phyloP scores from a whole-genome alignment of 2,888 invertebrate species.

The Junonia oenone region DNA sequence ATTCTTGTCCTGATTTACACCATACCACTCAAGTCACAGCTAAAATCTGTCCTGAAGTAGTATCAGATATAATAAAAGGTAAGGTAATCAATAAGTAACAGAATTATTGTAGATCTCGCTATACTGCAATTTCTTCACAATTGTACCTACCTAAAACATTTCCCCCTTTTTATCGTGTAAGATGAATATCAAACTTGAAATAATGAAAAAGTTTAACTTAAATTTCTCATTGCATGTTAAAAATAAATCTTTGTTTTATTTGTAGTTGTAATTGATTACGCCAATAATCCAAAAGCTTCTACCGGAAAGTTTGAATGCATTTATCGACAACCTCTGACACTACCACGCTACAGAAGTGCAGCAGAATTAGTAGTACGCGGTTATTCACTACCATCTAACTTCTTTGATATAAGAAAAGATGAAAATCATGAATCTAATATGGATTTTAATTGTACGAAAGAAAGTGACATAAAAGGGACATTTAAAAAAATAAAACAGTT shows the following conservation, averaged over 20 bases:
- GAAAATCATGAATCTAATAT: slow-evolving; percentile 41
- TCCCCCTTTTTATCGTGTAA: too few relatives aligned
- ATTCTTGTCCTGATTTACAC: slow-evolving; percentile 91
- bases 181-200: too few relatives aligned
- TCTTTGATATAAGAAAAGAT: slow-evolving; percentile 57
- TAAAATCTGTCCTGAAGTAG: slow-evolving; percentile 87
- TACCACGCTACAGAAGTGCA: slow-evolving; percentile 44
- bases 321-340: slow-evolving; percentile 60
- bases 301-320: slow-evolving; percentile 82
- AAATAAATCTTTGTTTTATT: slow-evolving; percentile 26
- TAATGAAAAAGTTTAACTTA: too few relatives aligned
- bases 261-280: slow-evolving; percentile 76
- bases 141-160: too few relatives aligned
- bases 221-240: neutral
- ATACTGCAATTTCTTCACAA: too few relatives aligned
- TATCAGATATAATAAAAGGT: slow-evolving; percentile 94
- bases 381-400: slow-evolving; percentile 45
- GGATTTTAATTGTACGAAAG: slow-evolving; percentile 40
- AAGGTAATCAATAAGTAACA: neutral
- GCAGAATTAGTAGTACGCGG: slow-evolving; percentile 52
- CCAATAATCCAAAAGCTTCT: slow-evolving; percentile 51
- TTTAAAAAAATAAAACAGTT: slow-evolving; percentile 44
- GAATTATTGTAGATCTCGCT: neutral
- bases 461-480: slow-evolving; percentile 40
- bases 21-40: slow-evolving; percentile 91